These are phyloP conservation scores for Phengaris arion DNA, from an alignment of 2,888 invertebrate genomes.

Conservation along the genomic window DNA sequence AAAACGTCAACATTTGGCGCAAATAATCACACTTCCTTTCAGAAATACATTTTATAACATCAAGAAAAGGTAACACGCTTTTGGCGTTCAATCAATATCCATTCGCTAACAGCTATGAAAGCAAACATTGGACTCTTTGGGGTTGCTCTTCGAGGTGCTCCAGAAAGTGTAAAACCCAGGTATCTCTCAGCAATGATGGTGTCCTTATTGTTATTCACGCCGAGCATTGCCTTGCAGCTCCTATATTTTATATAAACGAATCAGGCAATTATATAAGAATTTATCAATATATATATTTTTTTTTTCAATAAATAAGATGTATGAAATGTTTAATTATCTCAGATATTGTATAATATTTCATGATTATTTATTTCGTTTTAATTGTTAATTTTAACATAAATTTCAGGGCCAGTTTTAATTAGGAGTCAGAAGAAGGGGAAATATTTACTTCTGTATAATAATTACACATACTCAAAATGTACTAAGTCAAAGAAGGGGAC, in stretches of 20 bases:
- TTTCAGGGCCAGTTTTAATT: constrained; percentile 64
- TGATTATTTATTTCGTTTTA: background rate
- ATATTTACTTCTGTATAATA: constrained; percentile 57
- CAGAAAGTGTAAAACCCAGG: constrained; percentile 59
- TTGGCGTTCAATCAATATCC: constrained; percentile 62
- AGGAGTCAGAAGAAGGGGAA: constrained; percentile 58
- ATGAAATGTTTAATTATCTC: background rate
- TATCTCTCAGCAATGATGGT: constrained; percentile 50
- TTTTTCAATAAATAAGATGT: no score
- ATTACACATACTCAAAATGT: constrained; percentile 54
- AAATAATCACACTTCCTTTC: constrained; percentile 41
- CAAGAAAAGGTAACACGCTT: constrained; percentile 59
- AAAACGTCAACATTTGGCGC: background rate
- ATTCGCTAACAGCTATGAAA: constrained; percentile 55
- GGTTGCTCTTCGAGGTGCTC: constrained; percentile 65
- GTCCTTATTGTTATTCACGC: constrained; percentile 50
- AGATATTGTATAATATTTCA: background rate
- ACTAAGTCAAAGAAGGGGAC: constrained; percentile 66
- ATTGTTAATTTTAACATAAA: constrained; percentile 6
- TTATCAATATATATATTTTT: constrained; percentile 1
- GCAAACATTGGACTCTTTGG: constrained; percentile 55
- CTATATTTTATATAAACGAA: constrained; percentile 58
- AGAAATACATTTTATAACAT: constrained; percentile 66
- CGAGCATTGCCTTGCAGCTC: constrained; percentile 59
- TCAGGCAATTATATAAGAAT: constrained; percentile 56